phyloP scores from a whole-genome alignment of 2,113 vertebrate genomes.

The Rhea americana region DNA sequence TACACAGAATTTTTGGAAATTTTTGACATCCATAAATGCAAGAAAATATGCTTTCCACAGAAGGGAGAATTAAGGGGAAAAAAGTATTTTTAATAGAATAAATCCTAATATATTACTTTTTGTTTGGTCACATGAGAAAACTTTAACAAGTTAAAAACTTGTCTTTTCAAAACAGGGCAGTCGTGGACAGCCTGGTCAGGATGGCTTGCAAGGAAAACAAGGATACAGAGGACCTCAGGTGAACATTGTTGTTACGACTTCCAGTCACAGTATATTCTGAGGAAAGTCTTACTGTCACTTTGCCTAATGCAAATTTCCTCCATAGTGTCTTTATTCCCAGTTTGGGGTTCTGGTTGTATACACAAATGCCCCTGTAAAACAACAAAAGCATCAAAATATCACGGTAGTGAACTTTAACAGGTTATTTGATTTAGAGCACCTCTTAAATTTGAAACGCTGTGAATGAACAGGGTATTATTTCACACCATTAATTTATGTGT shows the following conservation, averaged over 20 bases:
- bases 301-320: too few relatives aligned
- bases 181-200: neutral
- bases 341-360: too few relatives aligned
- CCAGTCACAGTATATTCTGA: neutral
- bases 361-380: too few relatives aligned
- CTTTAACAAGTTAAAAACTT: neutral
- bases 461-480: neutral
- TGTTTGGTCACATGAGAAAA: neutral
- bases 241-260: neutral
- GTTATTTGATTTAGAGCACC: neutral
- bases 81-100: neutral
- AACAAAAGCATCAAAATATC: too few relatives aligned
- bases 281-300: neutral
- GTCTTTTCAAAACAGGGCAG: constrained; percentile 21
- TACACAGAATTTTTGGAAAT: neutral
- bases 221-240: constrained; percentile 60
- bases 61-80: neutral
- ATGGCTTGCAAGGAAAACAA: constrained; percentile 20
- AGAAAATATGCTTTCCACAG: neutral
- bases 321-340: too few relatives aligned
- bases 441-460: neutral
- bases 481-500: neutral
- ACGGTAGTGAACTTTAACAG: neutral
- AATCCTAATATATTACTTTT: neutral
- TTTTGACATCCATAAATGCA: neutral